phyloP scores from a whole-genome alignment of 1,140 invertebrate species.

The Drosophila mauritiana region DNA sequence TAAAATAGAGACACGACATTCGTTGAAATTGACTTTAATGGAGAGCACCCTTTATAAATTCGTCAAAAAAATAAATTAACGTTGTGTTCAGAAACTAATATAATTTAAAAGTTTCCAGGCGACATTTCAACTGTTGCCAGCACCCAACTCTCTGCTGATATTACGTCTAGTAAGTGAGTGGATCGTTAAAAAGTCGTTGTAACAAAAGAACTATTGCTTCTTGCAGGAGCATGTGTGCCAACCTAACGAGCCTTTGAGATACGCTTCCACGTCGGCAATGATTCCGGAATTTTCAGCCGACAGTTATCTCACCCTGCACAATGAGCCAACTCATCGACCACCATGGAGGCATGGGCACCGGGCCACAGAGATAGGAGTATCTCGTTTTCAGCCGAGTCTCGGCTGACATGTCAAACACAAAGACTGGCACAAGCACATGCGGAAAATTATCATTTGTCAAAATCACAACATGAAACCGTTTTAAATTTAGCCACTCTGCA shows the following conservation, averaged over 20 bases:
- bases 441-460: conserved; percentile 81
- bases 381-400: conserved; percentile 28
- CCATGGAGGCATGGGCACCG: conserved; percentile 34
- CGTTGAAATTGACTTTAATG: too few species aligned
- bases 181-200: too few species aligned
- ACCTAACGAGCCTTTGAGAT: conserved; percentile 76
- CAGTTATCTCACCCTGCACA: conserved; percentile 67
- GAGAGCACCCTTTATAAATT: too few species aligned
- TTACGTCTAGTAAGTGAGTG: too few species aligned
- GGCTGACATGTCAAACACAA: conserved; percentile 71
- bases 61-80: too few species aligned
- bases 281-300: conserved; percentile 22
- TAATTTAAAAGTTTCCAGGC: too few species aligned
- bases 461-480: conserved; percentile 81
- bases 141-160: too few species aligned
- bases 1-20: too few species aligned
- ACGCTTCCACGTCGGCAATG: conserved; percentile 26
- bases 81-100: too few species aligned
- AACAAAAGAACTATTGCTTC: conserved; percentile 53
- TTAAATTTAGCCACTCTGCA: conserved; percentile 78
- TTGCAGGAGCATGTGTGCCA: conserved; percentile 32
- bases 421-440: conserved; percentile 60
- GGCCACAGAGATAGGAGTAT: conserved; percentile 42
- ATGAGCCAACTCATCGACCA: conserved; percentile 70
- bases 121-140: too few species aligned